phyloP scores from a whole-genome alignment of 2,797 vertebrate genomes.

The Pogonophryne albipinna region DNA sequence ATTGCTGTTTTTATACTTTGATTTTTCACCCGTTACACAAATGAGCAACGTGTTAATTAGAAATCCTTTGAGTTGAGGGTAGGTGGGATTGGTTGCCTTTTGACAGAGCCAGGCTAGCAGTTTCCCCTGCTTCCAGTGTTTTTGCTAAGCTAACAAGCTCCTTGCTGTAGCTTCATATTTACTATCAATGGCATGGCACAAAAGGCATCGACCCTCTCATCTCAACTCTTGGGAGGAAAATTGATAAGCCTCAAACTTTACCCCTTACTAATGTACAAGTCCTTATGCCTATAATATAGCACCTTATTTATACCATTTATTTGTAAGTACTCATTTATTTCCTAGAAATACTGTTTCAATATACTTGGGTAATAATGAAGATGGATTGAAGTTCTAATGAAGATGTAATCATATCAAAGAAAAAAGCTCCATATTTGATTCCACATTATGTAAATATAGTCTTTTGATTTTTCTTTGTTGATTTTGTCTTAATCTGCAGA shows the following conservation, averaged over 20 bases:
- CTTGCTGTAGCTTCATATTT: not conserved
- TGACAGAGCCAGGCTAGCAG: not conserved
- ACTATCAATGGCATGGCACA: not conserved
- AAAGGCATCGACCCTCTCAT: not conserved
- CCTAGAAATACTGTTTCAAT: not conserved
- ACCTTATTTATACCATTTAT: not conserved
- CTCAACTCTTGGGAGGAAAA: not conserved
- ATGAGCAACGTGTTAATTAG: not conserved
- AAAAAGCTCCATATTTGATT: constrained; percentile 2
- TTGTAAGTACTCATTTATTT: not conserved
- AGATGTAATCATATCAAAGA: constrained; percentile 12
- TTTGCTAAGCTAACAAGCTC: not conserved
- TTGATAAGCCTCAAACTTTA: not conserved
- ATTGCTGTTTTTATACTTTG: constrained; percentile 1
- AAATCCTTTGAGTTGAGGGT: not conserved
- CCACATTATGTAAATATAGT: constrained; percentile 24
- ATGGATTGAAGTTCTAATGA: too few species aligned
- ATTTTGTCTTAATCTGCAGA: constrained; percentile 71
- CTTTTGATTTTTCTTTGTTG: constrained; percentile 5
- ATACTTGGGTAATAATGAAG: not conserved
- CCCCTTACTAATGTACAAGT: not conserved
- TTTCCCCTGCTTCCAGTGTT: not conserved
- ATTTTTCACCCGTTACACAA: not conserved
- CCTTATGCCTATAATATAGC: not conserved
- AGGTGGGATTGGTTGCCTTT: not conserved